Conservation (phyloP, 2,797 vertebrate genomes). For the Phalanger gymnotis region DNA sequence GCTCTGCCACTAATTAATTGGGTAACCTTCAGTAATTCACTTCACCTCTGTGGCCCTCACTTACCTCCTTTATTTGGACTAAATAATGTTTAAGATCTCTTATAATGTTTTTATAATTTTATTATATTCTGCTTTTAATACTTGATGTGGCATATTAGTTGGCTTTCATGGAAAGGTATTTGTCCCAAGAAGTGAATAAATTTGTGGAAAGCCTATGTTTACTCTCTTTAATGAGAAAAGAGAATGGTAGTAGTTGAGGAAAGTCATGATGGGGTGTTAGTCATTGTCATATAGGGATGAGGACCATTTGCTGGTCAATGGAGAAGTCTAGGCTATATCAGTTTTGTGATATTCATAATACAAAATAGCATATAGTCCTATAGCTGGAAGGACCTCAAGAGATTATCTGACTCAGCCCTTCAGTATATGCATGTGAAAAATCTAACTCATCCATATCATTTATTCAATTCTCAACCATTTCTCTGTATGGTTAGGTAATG, state of each 20-base stretch:
- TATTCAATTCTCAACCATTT: background rate
- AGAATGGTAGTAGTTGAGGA: too few species aligned
- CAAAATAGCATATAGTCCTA: background rate
- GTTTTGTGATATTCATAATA: background rate
- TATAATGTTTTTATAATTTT: background rate
- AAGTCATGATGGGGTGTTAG: background rate
- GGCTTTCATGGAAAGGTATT: background rate
- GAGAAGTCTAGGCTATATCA: background rate
- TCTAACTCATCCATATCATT: background rate
- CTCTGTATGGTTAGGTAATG: background rate
- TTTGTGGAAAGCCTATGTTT: background rate
- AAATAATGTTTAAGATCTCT: background rate
- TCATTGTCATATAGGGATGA: background rate
- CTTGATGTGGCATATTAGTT: background rate
- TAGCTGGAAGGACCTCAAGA: background rate
- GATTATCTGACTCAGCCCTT: background rate
- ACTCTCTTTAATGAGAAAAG: background rate
- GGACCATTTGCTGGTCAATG: background rate
- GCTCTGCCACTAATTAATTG: background rate
- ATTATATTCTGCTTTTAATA: background rate
- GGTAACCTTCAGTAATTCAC: background rate
- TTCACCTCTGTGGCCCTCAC: background rate
- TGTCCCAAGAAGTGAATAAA: background rate
- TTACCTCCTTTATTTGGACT: background rate
- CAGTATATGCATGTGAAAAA: background rate